A percentile compares a stretch with the other conserved stretches of the same genome.
Conservation (phyloP, 2,113 vertebrate genomes). For the Halichoerus grypus region DNA sequence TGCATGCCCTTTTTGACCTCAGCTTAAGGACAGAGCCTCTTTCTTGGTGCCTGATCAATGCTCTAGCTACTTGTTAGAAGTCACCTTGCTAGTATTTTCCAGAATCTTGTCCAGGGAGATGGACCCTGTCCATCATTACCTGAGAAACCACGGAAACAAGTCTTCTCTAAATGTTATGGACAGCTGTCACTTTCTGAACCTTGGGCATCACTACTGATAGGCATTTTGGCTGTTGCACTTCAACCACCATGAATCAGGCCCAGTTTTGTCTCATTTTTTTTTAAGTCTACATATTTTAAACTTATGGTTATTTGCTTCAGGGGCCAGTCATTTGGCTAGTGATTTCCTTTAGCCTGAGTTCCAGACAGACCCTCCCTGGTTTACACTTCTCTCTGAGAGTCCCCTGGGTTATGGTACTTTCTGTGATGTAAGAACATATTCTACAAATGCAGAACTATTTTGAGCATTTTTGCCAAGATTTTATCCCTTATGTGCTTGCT, state of each 20-base stretch:
- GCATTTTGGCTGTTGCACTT: background rate
- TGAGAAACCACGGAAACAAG: background rate
- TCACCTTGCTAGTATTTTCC: background rate
- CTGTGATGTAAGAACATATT: conserved; percentile 46
- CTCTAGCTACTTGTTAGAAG: background rate
- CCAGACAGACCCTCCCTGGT: background rate
- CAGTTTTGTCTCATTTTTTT: background rate
- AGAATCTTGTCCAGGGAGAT: background rate
- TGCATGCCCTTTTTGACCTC: background rate
- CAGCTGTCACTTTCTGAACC: background rate
- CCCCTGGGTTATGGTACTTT: background rate
- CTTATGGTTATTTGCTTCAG: background rate
- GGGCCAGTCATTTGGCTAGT: background rate
- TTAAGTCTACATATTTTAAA: background rate
- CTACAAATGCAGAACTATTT: conserved; percentile 44
- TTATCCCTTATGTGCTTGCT: conserved; percentile 17
- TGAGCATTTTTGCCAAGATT: conserved; percentile 51
- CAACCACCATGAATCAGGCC: too few species aligned
- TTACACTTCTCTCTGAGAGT: background rate
- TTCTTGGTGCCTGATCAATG: background rate
- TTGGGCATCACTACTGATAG: background rate
- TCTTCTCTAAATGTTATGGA: background rate
- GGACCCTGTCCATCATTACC: background rate
- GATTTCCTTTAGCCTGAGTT: conserved; percentile 17
- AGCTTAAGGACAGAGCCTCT: background rate